Percentiles rank a stretch among this genome's conserved stretches.
Conservation (phyloP, 2,113 vertebrate genomes). For the Indicator maculatus region DNA sequence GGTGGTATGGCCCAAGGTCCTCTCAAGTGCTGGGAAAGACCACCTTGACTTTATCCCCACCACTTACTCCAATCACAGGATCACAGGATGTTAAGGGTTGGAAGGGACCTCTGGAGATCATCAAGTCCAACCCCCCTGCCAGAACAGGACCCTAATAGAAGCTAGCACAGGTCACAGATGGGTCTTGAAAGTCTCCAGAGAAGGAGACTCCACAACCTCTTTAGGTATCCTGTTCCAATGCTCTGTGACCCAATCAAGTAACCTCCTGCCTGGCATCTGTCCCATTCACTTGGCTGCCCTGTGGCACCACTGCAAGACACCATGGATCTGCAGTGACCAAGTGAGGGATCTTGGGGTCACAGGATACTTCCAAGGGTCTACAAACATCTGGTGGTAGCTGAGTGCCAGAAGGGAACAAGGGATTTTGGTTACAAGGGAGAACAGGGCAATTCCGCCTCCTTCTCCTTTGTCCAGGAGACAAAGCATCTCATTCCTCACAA, state of each 20-base stretch:
- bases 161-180: too few species aligned
- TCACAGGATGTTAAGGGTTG: too few species aligned
- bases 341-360: neutral
- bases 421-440: neutral
- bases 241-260: neutral
- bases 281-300: neutral
- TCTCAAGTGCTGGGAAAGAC: neutral
- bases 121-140: too few species aligned
- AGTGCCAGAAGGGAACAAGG: neutral
- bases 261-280: neutral
- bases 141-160: too few species aligned
- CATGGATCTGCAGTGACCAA: neutral
- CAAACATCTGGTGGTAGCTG: neutral
- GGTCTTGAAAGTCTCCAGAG: too few species aligned
- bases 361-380: neutral
- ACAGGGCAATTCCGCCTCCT: neutral
- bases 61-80: neutral
- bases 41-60: neutral
- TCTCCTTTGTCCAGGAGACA: neutral
- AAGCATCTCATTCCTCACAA: fast-evolving
- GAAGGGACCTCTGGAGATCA: too few species aligned
- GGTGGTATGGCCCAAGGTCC: neutral
- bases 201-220: too few species aligned
- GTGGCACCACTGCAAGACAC: neutral
- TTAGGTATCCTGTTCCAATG: too few species aligned